Base-by-base conservation (phyloP, 1,140 invertebrate genomes). In the Bombus confusus region DNA sequence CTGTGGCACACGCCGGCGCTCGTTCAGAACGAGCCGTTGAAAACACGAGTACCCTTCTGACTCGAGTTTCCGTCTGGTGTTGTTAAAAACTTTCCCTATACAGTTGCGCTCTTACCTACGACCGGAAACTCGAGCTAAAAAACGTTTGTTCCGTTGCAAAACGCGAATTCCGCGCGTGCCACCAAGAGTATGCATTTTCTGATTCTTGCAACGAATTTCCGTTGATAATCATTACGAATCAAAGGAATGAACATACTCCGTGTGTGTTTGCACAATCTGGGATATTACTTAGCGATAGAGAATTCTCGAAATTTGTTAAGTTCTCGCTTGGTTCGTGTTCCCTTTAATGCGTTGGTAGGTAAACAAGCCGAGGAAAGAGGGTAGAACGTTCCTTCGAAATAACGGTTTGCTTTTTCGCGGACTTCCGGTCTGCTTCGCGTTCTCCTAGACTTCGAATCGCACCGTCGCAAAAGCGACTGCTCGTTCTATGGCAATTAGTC, bases 331-430 rank as follows among this genome's bases (percentile, higher is more conserved):
- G 47, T 52, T 52, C 47, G 47, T 52, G 47, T 34, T 73, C 62
- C 52, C 76, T 59, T 66, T n/a, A 22, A 39, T 87, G 80, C 57
- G 10, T 5, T 22, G n/a, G 28, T n/a, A 57, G 69, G 66, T 66
- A 87, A 80, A 89, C 64, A 83, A 75, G 71, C 31, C 37, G 62
- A 76, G 68, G 72, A 91, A 90, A 87, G 89, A 91, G 89, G 89
- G 87, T 90, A 83, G 78, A 91, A 91, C 89, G 80, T 77, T 75
- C 52, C 37, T 71, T 25, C 41, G 34, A 72, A 18, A 37, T 87
- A 85, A 91, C 89, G 89, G 85, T 90, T 69, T 76, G 62, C 39
- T 90, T 91, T 91, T 88, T 80, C 72, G 75, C 74, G 59, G 71
- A 85, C 76, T 91, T 90, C 90, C 90, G 86, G 86, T 76, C 75